Evolutionary conservation across 2,888 invertebrate genomes (phyloP), one percentile per base, ranked within the genome.

Genomic region (Drosophila maculinotata): DNA sequence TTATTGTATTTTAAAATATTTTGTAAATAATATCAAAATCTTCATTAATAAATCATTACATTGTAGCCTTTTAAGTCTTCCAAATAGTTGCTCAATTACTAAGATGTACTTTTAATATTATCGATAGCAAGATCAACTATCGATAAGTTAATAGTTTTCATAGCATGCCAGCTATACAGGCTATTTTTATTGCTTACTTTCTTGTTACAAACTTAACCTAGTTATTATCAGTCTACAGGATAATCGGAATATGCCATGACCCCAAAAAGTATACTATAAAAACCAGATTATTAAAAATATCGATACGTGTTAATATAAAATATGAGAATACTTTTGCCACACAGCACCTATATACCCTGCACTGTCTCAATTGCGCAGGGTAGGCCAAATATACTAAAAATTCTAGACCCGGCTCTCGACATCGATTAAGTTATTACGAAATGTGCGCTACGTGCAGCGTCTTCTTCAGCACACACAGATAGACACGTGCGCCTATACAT

Each of bases 371-470:
- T 28, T 10, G 35, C 23, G 39, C 28, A 58, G 51, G 59, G 60
- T 49, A 52, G 62, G 30, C 25, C 7, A 51, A 58, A 77, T 69
- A 65, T 63, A 74, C 64, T 59, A 80, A 66, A 83, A 83, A 80
- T 77, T 72, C 65, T 69, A 57, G 70, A 79, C 42, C 58, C 69
- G 69, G 64, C 75, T 75, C 70, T 76, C 80, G 74, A 77, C 89
- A 85, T 87, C 89, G 88, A 88, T 89, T 88, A 88, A 88, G 89
- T 88, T 88, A 88, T 88, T 89, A 87, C 84, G 75, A 87, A 85
- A 88, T 86, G 77, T 79, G 62, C 71, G 77, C 67, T 79, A 82
- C 87, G 85, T 87, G 76, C 74, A 60, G 66, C 67, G 74, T 77
- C 78, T 77, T 76, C 49, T 14, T 52, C 8, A 17, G 10, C 58